Evolutionary conservation across 2,113 vertebrate genomes (phyloP).

Genomic region (Spilogale gracilis): DNA sequence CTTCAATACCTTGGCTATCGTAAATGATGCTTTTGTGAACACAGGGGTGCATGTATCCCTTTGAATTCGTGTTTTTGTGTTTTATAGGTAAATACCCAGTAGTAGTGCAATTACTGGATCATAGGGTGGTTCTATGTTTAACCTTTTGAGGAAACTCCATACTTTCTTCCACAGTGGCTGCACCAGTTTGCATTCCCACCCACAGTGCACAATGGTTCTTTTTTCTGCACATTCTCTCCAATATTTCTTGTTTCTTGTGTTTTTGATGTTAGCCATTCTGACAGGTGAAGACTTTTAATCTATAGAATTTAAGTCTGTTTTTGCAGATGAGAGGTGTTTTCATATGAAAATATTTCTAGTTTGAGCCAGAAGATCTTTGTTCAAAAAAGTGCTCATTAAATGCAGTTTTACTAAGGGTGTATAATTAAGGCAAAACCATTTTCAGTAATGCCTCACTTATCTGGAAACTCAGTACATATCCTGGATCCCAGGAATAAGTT

Average conservation of each 20-base stretch:
- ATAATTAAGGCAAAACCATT: constrained; percentile 59
- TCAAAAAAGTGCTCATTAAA: constrained; percentile 53
- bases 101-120: neutral
- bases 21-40: neutral
- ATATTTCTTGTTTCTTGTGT: neutral
- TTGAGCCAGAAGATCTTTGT: constrained; percentile 54
- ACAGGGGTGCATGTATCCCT: neutral
- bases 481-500: constrained; percentile 21
- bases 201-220: neutral
- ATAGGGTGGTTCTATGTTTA: neutral
- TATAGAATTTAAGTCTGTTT: constrained; percentile 44
- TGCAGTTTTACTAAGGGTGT: constrained; percentile 37
- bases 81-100: neutral
- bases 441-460: constrained; percentile 35
- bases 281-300: constrained; percentile 42
- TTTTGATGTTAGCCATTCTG: neutral
- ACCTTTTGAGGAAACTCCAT: neutral
- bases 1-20: neutral
- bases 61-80: neutral
- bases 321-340: constrained; percentile 56
- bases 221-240: neutral
- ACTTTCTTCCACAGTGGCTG: neutral
- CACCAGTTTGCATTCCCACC: neutral
- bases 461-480: neutral
- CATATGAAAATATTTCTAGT: constrained; percentile 62